Percentiles rank a stretch among this genome's conserved stretches.
Evolutionary conservation across 2,797 vertebrate species (phyloP).

Genomic region (Gobionotothen gibberifrons): DNA sequence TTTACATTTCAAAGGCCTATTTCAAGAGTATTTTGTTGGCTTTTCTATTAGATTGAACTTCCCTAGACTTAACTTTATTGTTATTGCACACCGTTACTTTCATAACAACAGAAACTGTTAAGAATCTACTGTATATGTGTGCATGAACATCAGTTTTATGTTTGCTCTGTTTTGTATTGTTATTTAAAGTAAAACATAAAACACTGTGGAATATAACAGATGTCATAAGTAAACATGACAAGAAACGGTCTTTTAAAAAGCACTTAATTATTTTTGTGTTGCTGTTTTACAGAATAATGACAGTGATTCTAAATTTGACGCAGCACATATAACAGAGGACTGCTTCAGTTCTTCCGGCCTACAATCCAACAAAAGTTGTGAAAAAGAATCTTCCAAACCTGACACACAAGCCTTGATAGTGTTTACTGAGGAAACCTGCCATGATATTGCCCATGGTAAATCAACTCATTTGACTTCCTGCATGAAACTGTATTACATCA

Average conservation of each 20-base stretch:
- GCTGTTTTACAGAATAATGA: constrained; percentile 37
- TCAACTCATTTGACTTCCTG: neutral
- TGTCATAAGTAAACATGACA: neutral
- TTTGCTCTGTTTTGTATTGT: neutral
- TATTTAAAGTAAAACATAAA: neutral
- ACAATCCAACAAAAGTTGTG: constrained; percentile 5
- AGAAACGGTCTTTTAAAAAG: neutral
- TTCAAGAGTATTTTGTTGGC: neutral
- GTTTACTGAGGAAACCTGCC: neutral
- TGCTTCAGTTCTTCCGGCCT: neutral
- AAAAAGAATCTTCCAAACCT: neutral
- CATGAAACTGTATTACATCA: neutral
- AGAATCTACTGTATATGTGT: neutral
- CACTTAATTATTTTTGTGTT: neutral
- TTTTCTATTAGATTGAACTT: neutral
- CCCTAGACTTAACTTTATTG: neutral
- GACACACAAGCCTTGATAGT: neutral
- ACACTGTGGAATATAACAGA: neutral
- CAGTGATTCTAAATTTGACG: constrained; percentile 5
- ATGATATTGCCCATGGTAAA: constrained; percentile 40
- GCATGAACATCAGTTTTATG: neutral
- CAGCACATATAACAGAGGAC: neutral
- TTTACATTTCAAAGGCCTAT: neutral
- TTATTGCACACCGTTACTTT: neutral
- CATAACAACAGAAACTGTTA: neutral